Evolutionary conservation across 1,140 invertebrate species (phyloP), one percentile per base, ranked within the genome.

Genomic region (Agrilus planipennis): DNA sequence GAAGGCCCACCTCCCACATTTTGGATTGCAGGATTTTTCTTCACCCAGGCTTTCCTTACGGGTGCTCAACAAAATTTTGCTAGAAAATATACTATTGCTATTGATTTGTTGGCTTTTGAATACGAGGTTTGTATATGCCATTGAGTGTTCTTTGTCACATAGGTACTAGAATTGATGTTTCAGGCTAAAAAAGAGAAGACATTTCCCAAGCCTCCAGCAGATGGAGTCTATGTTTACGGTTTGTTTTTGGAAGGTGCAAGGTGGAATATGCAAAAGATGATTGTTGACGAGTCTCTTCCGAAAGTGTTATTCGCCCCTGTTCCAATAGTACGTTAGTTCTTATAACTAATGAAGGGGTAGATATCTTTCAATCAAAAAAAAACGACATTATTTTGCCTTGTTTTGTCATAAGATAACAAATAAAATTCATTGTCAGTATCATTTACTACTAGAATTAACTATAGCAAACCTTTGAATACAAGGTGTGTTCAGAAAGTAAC

Each of bases 21-120:
- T 63, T 96, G 92, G 92, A 64, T 97, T 20, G 89, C 90, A 0
- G 91, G 89, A 14, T 94, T 97, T 62, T 96, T 82, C 61, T 95
- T 94, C 59, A 91, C 91, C 0, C 90, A 95, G 68, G 89, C 90
- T 4, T 96, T 96, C 65, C 68, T 96, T 11, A 96, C 92, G 4
- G 91, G 89, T 17, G 85, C 81, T 12, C 79, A 89, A 51, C 91
- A 96, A 67, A 95, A 93, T 65, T 95, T 75, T 66, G 89, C 91
- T 4, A 72, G 92, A 49, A 91, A 89, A 62, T 86, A 87, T 62
- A 76, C 76, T 29, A 88, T 92, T 45, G 87, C 90, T 4, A 93
- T 94, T 47, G 89, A 95, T 72, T 73, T 91, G 40, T 68, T 95
- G 4, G 71, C 76, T 15, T 94, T 89, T 53, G 81, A 90, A 55